Evolutionary conservation across 2,888 invertebrate genomes (phyloP).

Genomic region (Amphipoea oculea): DNA sequence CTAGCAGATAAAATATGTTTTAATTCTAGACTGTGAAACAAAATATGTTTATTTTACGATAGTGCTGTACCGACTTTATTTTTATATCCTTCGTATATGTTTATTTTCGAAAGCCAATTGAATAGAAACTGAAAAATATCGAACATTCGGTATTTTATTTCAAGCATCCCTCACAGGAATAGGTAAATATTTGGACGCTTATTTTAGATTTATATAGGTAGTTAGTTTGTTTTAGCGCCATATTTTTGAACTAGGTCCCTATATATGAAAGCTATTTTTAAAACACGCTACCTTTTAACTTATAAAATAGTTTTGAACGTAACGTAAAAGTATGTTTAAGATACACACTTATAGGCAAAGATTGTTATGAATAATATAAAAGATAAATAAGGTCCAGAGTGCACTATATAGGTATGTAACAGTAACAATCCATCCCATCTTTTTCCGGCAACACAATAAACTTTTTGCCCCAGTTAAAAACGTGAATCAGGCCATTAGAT

Average conservation of each 20-base stretch:
- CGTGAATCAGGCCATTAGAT: constrained; percentile 40
- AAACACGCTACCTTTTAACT: neutral
- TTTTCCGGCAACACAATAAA: constrained; percentile 4
- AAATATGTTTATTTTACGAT: constrained; percentile 12
- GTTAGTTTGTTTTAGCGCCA: constrained; percentile 18
- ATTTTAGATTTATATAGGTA: constrained; percentile 37
- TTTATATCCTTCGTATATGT: constrained; percentile 5
- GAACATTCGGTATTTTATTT: constrained; percentile 27
- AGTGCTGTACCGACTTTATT: constrained; percentile 11
- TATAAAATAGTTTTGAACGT: neutral
- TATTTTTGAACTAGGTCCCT: constrained; percentile 18
- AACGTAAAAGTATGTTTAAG: neutral
- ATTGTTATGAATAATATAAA: neutral
- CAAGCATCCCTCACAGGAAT: constrained; percentile 11
- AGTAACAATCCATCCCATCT: constrained; percentile 2
- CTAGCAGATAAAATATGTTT: constrained; percentile 8
- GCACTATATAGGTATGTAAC: neutral
- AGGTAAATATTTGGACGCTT: constrained; percentile 30
- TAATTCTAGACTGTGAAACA: neutral
- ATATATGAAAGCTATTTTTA: neutral
- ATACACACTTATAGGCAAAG: neutral
- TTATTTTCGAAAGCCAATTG: constrained; percentile 35
- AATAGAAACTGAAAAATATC: constrained; percentile 36
- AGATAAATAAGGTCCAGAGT: constrained; percentile 2
- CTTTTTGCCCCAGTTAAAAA: constrained; percentile 34